phyloP scores from a whole-genome alignment of 2,888 invertebrate species.

The Mythimna pallens region DNA sequence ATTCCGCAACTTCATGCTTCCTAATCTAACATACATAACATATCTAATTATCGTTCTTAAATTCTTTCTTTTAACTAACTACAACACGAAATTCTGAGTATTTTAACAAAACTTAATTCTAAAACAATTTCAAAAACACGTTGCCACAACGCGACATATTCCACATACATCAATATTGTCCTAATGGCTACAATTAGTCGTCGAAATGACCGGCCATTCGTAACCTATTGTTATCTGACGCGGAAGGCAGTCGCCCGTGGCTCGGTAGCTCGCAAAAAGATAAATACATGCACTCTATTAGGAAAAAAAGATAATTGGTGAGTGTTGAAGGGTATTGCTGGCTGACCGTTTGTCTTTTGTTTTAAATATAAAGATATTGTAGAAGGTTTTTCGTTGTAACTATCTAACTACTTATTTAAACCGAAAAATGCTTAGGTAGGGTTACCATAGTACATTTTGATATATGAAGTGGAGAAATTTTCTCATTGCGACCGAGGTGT shows the following conservation, averaged over 20 bases:
- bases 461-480: too few species aligned
- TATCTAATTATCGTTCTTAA: too few species aligned
- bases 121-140: conserved; percentile 7
- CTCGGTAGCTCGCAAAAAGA: conserved; percentile 45
- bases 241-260: conserved; percentile 55
- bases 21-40: too few species aligned
- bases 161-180: conserved; percentile 45
- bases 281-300: conserved; percentile 57
- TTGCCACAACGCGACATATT: conserved; percentile 3
- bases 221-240: conserved; percentile 55
- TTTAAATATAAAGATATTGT: conserved; percentile 38
- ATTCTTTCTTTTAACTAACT: too few species aligned
- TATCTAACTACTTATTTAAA: too few species aligned
- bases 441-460: too few species aligned
- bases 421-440: too few species aligned
- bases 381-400: conserved; percentile 11
- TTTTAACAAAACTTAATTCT: neutral
- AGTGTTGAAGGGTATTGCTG: conserved; percentile 52
- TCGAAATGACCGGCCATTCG: conserved; percentile 44
- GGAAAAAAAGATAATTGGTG: conserved; percentile 55
- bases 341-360: conserved; percentile 37
- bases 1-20: too few species aligned
- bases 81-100: too few species aligned
- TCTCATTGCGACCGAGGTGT: too few species aligned
- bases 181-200: conserved; percentile 56